phyloP scores from a whole-genome alignment of 2,797 vertebrate genomes.

The Anas bahamensis region DNA sequence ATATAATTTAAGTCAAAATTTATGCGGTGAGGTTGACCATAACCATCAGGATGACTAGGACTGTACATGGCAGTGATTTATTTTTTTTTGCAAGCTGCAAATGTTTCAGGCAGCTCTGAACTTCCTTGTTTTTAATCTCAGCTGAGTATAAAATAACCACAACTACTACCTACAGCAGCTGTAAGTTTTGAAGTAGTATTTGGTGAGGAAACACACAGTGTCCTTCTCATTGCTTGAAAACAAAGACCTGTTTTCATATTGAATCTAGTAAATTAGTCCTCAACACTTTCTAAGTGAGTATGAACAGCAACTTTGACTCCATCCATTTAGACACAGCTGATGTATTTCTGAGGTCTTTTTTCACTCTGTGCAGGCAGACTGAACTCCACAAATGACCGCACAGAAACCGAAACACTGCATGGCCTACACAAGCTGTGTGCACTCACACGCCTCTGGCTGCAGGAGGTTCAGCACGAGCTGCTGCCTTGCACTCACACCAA shows the following conservation, averaged over 20 bases:
- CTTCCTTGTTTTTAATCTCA: not conserved
- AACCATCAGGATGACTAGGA: not conserved
- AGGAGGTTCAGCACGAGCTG: not conserved
- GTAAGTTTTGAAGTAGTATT: not conserved
- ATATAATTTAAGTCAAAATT: not conserved
- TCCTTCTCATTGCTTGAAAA: not conserved
- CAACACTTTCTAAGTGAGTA: not conserved
- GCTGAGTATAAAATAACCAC: not conserved
- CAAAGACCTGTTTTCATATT: not conserved
- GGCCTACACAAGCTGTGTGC: fast-evolving
- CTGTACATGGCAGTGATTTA: not conserved
- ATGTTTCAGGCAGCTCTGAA: not conserved
- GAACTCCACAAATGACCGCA: not conserved
- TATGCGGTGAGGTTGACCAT: not conserved
- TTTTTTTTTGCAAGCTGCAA: not conserved
- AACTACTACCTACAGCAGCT: not conserved
- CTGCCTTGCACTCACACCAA: not conserved
- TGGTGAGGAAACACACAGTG: not conserved
- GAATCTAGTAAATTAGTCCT: not conserved
- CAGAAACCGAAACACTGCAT: not conserved
- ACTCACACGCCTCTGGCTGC: fast-evolving
- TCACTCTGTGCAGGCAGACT: not conserved
- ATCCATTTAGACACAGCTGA: not conserved
- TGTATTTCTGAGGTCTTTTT: not conserved
- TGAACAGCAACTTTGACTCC: not conserved